Conservation (phyloP, 2,797 vertebrate species). For the Sebastes steindachneri region DNA sequence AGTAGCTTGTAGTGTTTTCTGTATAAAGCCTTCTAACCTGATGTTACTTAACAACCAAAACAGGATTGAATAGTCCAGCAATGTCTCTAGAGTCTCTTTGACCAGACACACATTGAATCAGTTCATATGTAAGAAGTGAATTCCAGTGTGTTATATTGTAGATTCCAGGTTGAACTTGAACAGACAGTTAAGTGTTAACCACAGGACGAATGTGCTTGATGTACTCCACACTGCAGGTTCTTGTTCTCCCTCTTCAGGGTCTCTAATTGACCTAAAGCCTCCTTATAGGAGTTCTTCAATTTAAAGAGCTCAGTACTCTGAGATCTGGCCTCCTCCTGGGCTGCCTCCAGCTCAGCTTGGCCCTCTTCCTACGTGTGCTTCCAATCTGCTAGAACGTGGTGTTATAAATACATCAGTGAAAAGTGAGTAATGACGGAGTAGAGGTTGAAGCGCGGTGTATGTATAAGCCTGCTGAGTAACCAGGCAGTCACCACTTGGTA, state of each 20-base stretch:
- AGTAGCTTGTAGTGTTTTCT: not conserved
- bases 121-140: not conserved
- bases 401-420: slow-evolving; percentile 48
- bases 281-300: slow-evolving; percentile 85
- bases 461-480: not conserved
- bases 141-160: not conserved
- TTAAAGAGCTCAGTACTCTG: slow-evolving; percentile 71
- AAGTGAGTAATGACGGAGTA: slow-evolving; percentile 42
- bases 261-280: slow-evolving; percentile 84
- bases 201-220: not conserved
- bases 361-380: slow-evolving; percentile 36
- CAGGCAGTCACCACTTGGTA: not conserved
- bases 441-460: not conserved
- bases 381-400: slow-evolving; percentile 26
- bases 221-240: slow-evolving; percentile 69
- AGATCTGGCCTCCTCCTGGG: slow-evolving; percentile 28
- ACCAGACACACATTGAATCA: not conserved
- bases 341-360: slow-evolving; percentile 39
- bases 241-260: slow-evolving; percentile 85
- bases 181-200: not conserved
- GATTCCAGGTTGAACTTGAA: not conserved
- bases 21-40: not conserved
- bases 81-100: not conserved
- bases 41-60: not conserved
- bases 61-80: not conserved